Percentiles rank a stretch among this genome's conserved stretches.
Evolutionary conservation across 2,113 vertebrate species (phyloP).

Genomic region (Plecturocebus donacophilus): DNA sequence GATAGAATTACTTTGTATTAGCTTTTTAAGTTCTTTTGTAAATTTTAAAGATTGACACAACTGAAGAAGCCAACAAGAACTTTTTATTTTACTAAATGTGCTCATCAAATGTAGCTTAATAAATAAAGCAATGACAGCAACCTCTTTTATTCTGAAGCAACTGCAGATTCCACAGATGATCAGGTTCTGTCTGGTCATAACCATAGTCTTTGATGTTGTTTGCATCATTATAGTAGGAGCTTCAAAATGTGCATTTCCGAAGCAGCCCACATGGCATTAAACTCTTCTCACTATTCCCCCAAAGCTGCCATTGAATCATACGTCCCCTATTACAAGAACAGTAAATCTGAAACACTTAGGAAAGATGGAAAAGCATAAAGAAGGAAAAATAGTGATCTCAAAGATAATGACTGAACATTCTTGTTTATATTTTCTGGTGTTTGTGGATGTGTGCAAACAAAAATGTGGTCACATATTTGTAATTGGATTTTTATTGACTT

Average conservation of each 20-base stretch:
- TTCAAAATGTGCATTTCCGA: neutral
- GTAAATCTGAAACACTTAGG: neutral
- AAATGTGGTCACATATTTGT: neutral
- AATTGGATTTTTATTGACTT: neutral
- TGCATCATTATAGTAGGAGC: neutral
- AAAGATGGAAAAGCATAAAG: neutral
- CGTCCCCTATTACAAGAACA: neutral
- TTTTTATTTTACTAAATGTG: neutral
- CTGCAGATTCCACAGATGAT: neutral
- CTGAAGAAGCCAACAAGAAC: neutral
- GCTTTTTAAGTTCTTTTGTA: neutral
- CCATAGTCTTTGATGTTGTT: neutral
- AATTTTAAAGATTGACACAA: neutral
- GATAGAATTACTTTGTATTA: neutral
- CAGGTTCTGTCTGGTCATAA: neutral
- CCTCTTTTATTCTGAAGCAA: neutral
- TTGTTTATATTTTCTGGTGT: neutral
- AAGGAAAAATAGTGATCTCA: neutral
- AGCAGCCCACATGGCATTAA: neutral
- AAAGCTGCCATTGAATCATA: neutral
- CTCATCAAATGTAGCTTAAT: neutral
- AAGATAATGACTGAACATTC: neutral
- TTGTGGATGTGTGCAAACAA: too few species aligned
- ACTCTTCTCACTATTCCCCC: neutral
- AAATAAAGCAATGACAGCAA: neutral